These are phyloP conservation scores for Euura saliciscinereae DNA, from an alignment of 1,140 invertebrate genomes.

Conservation along the genomic window DNA sequence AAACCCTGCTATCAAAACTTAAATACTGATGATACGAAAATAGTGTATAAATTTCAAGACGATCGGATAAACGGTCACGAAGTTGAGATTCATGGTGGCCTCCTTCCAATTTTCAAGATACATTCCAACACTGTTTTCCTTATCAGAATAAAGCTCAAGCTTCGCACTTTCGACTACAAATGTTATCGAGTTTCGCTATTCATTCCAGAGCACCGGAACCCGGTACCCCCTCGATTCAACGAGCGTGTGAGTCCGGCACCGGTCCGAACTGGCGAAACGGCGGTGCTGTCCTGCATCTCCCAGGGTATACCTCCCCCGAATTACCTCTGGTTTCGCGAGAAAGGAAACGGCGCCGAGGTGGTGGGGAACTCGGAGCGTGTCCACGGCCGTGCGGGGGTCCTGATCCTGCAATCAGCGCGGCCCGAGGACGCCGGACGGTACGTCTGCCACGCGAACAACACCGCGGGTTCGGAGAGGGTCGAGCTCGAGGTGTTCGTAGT, in stretches of 20 bases:
- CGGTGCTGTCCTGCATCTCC: conserved; percentile 61
- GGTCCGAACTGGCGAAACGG: conserved; percentile 59
- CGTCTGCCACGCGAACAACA: conserved; percentile 87
- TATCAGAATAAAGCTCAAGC: too few species aligned
- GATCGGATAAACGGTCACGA: too few species aligned
- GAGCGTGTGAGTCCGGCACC: conserved; percentile 57
- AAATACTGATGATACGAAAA: too few species aligned
- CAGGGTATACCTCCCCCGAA: conserved; percentile 61
- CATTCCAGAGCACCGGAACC: conserved; percentile 56
- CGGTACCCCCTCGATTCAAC: conserved; percentile 57
- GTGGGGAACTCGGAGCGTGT: conserved; percentile 56
- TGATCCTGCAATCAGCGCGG: conserved; percentile 68
- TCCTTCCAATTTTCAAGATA: too few species aligned
- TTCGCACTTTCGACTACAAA: too few species aligned
- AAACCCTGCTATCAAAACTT: too few species aligned
- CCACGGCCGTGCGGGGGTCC: conserved; percentile 65
- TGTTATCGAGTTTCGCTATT: too few species aligned
- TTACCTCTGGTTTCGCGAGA: conserved; percentile 60
- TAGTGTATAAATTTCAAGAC: too few species aligned
- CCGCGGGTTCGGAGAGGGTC: conserved; percentile 81
- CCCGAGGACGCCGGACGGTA: conserved; percentile 83
- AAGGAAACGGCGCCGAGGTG: conserved; percentile 47
- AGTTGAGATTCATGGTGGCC: too few species aligned
- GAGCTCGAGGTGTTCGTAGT: conserved; percentile 78
- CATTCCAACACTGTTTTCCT: too few species aligned